Conservation (phyloP, 2,797 vertebrate species). For the Gastrophryne carolinensis region DNA sequence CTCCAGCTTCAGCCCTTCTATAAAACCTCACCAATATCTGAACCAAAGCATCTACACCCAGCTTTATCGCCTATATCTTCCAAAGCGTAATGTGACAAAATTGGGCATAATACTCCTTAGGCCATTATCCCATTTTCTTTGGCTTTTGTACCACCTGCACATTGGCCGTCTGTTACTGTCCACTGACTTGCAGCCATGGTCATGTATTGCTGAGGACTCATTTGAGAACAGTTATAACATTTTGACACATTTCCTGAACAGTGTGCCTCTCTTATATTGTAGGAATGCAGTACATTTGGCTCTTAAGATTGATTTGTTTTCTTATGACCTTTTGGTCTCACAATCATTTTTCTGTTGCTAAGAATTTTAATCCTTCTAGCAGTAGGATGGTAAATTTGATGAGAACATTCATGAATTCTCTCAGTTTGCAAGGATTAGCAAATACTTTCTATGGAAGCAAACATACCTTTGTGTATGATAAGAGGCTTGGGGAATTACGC, state of each 20-base stretch:
- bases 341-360: conserved; percentile 46
- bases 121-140: too few relatives aligned
- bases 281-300: conserved; percentile 18
- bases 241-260: not conserved
- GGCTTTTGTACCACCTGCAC: not conserved
- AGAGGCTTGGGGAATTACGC: not conserved
- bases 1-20: too few relatives aligned
- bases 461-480: not conserved
- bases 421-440: not conserved
- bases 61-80: too few relatives aligned
- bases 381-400: conserved; percentile 33
- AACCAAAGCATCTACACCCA: too few relatives aligned
- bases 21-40: too few relatives aligned
- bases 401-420: not conserved
- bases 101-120: too few relatives aligned
- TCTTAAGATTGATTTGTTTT: conserved; percentile 24
- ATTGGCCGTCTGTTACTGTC: not conserved
- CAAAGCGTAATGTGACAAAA: too few relatives aligned
- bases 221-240: not conserved
- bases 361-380: conserved; percentile 45
- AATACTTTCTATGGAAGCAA: not conserved
- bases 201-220: not conserved
- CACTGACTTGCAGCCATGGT: not conserved
- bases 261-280: not conserved
- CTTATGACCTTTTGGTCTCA: conserved; percentile 30